A percentile compares a stretch with the other conserved stretches of the same genome.
Conservation (phyloP, 2,113 vertebrate genomes). For the Oreotragus oreotragus region DNA sequence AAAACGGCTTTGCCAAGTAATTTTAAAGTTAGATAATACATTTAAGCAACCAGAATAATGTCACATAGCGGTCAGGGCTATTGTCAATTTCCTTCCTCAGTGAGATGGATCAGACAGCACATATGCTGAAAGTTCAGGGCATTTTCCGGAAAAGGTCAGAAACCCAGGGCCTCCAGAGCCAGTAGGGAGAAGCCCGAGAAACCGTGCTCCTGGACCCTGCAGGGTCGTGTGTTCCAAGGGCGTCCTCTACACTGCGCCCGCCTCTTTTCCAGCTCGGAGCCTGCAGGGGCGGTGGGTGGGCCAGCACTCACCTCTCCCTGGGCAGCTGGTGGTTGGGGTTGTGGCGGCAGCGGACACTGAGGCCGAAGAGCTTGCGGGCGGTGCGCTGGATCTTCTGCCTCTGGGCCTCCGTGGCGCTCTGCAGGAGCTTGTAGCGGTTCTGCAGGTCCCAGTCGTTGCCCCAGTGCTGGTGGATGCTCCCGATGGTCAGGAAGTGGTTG, state of each 20-base stretch:
- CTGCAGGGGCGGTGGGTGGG: background rate
- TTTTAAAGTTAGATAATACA: background rate
- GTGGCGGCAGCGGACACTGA: conserved; percentile 97
- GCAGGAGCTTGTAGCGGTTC: conserved; percentile 95
- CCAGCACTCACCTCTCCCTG: conserved; percentile 90
- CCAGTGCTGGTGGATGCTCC: conserved; percentile 98
- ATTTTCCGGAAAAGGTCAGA: background rate
- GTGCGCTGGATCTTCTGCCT: conserved; percentile 96
- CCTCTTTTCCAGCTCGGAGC: rapidly evolving
- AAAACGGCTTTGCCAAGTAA: background rate
- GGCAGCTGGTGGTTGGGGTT: conserved; percentile 99
- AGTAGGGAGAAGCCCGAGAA: background rate
- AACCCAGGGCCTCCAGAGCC: background rate
- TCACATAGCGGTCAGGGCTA: background rate
- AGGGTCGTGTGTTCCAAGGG: background rate
- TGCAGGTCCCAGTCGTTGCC: conserved; percentile 99
- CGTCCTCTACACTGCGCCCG: rapidly evolving
- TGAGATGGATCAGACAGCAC: background rate
- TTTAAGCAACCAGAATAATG: background rate
- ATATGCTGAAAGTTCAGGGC: background rate
- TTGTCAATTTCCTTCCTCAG: background rate
- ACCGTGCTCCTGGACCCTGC: rapidly evolving
- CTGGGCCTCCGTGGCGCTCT: conserved; percentile 93
- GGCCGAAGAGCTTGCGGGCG: conserved; percentile 96
- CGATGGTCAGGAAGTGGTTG: conserved; percentile 97